phyloP scores from a whole-genome alignment of 1,140 invertebrate species.

The Delia radicum region DNA sequence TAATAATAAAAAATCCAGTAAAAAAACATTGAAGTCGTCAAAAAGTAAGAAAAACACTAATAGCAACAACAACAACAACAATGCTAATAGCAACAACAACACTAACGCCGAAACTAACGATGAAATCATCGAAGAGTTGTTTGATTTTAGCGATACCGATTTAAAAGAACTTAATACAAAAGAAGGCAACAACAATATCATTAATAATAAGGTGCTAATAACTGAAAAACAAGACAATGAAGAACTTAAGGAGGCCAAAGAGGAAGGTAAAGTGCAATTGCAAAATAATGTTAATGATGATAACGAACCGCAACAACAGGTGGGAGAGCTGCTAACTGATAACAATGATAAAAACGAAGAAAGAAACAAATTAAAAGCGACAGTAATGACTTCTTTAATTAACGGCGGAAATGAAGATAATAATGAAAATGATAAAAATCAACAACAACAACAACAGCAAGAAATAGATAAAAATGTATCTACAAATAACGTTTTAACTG shows the following conservation, averaged over 20 bases:
- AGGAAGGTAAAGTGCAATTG: background rate
- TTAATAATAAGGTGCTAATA: background rate
- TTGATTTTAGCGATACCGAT: constrained; percentile 31
- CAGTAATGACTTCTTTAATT: background rate
- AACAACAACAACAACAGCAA: background rate
- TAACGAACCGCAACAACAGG: constrained; percentile 4
- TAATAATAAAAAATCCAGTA: background rate
- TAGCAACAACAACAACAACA: background rate
- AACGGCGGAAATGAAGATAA: background rate
- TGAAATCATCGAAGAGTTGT: constrained; percentile 37
- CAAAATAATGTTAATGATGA: background rate
- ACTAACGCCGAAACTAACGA: constrained; percentile 24
- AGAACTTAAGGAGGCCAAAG: background rate
- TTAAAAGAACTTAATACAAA: constrained; percentile 23
- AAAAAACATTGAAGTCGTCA: background rate
- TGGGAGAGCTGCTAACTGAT: background rate
- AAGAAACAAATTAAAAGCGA: background rate
- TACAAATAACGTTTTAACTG: background rate
- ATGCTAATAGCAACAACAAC: background rate
- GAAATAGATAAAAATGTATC: background rate
- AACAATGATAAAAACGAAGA: constrained; percentile 8
- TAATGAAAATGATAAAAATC: background rate
- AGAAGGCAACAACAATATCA: background rate
- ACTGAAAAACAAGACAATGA: background rate
- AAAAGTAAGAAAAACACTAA: background rate